Evolutionary conservation across 2,888 invertebrate genomes (phyloP).

Genomic region (Nowickia ferox): DNA sequence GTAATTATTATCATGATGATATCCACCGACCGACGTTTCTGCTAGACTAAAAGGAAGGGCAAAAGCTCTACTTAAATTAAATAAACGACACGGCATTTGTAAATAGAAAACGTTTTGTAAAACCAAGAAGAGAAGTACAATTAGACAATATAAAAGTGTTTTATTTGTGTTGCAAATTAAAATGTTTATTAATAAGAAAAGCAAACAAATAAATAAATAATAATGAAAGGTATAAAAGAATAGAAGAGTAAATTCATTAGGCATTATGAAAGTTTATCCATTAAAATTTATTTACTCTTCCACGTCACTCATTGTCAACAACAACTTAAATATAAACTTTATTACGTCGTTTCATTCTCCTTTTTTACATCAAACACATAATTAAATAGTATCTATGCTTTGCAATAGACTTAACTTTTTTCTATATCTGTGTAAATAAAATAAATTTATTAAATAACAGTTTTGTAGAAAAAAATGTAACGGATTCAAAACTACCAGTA

Average conservation of each 20-base stretch:
- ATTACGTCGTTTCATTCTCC: background rate
- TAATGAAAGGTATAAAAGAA: constrained; percentile 1
- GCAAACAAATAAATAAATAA: constrained; percentile 33
- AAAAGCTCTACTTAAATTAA: constrained; percentile 67
- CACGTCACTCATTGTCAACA: constrained; percentile 25
- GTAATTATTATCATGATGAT: background rate
- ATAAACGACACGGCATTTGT: constrained; percentile 63
- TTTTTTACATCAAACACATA: background rate
- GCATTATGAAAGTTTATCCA: constrained; percentile 56
- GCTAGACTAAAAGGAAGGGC: constrained; percentile 20
- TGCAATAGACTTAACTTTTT: background rate
- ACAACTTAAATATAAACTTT: constrained; percentile 43
- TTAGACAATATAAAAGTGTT: constrained; percentile 46
- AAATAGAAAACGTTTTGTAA: constrained; percentile 46
- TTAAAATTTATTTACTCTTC: constrained; percentile 54
- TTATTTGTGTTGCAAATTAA: constrained; percentile 70
- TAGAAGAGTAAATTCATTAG: constrained; percentile 56
- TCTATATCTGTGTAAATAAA: background rate
- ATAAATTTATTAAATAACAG: background rate
- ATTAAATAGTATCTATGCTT: background rate
- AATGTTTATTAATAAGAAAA: constrained; percentile 65
- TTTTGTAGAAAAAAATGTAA: background rate
- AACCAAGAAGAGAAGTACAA: background rate
- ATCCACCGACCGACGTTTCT: background rate
- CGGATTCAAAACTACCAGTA: background rate